These are phyloP conservation scores for Phainopepla nitens DNA, from an alignment of 2,113 vertebrate species.

Conservation along the genomic window DNA sequence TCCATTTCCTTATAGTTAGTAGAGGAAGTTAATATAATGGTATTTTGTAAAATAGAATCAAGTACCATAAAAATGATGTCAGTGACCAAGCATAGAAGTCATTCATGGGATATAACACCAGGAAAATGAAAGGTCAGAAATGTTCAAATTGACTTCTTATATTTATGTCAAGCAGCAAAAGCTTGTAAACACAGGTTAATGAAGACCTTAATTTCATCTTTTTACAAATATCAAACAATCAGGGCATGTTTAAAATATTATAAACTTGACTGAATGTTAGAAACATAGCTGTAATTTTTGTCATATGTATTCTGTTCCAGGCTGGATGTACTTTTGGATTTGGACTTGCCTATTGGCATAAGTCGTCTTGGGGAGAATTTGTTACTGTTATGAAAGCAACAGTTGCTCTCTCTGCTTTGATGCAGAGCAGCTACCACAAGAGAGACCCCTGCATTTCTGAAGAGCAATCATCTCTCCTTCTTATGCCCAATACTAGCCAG, in stretches of 20 bases:
- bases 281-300: background rate
- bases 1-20: background rate
- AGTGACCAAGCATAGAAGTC: background rate
- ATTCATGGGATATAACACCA: background rate
- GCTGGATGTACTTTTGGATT: background rate
- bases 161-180: background rate
- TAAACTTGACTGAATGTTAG: background rate
- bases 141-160: background rate
- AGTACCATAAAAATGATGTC: background rate
- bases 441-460: background rate
- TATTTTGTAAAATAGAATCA: background rate
- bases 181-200: background rate
- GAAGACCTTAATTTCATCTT: background rate
- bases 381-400: background rate
- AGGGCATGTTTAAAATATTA: background rate
- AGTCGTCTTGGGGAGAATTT: background rate
- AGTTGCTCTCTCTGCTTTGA: background rate
- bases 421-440: background rate
- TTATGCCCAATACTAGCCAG: background rate
- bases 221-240: background rate
- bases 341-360: background rate
- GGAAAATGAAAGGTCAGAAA: background rate
- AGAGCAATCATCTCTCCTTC: background rate
- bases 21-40: background rate
- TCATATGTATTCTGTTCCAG: background rate